Evolutionary conservation across 2,113 vertebrate genomes (phyloP), one percentile per base, ranked within the genome.

Genomic region (Danionella cerebrum): DNA sequence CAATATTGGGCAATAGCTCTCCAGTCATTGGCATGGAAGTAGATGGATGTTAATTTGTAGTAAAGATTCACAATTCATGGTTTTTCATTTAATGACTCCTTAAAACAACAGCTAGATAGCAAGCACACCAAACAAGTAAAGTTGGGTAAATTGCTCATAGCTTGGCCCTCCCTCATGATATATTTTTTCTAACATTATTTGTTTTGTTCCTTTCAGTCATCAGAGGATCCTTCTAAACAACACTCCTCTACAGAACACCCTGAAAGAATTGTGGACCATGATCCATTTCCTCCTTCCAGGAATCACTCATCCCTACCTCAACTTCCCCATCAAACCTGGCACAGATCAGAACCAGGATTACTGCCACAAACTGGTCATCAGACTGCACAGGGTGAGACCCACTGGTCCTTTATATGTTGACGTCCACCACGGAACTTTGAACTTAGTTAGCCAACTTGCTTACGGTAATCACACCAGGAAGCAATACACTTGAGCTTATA

Each of bases 331-430:
- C 18, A 93, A 93, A 81, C 88, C 89, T 5, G 84, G 89, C 74
- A 92, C 91, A 13, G 94, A 96, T 78, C 91, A 95, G 77, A 96
- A 94, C 81, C 94, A 95, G 77, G 94, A 96, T 82, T 95, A 94
- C 77, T 96, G 92, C 81, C 94, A 96, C 81, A 96, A 96, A 67
- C 85, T 96, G 69, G 90, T 96, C 70, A 95, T 95, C 77, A 89
- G 92, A 29, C 84, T 95, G 52, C 92, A 96, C 81, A 90, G 93
- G 84, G 94, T 96, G 66, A 3, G 88, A 86, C 21, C 27, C 21
- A 1, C 24, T 4, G 2, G 6, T 13, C 21, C 22, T 6, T 12
- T 3, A 54, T 10, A 31, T 5, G 11, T 6, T 4, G 9, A 31
- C 31, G 11, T 42, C 24, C 10, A 10, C 27, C 50, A 31, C n/a